phyloP scores from a whole-genome alignment of 1,140 invertebrate genomes.

The Tetraneura akinire region DNA sequence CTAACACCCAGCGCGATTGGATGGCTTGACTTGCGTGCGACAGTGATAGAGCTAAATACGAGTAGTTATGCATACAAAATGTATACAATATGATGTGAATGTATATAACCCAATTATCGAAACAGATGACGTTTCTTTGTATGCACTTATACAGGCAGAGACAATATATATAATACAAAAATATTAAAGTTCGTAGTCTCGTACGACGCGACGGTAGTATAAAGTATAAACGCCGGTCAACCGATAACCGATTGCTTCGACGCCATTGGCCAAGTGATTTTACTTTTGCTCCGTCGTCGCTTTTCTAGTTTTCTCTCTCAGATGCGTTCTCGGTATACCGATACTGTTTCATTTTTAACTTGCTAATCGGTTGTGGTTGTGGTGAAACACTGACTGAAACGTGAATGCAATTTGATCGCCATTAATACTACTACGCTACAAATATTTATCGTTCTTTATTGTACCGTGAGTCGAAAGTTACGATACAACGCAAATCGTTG shows the following conservation, averaged over 20 bases:
- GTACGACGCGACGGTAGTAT: not conserved
- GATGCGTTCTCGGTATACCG: not conserved
- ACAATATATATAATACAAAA: too few relatives aligned
- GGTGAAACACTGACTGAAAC: too few relatives aligned
- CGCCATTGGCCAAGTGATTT: not conserved
- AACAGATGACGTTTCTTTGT: too few relatives aligned
- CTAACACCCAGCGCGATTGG: too few relatives aligned
- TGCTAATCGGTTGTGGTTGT: not conserved
- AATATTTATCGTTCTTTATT: not conserved
- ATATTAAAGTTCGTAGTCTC: too few relatives aligned
- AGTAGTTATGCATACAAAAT: too few relatives aligned
- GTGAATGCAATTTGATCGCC: not conserved
- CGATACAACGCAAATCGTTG: not conserved
- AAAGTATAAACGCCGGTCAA: conserved; percentile 4
- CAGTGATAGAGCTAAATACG: too few relatives aligned
- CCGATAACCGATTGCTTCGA: not conserved
- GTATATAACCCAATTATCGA: too few relatives aligned
- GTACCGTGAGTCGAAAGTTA: not conserved
- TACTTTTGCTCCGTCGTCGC: too few relatives aligned
- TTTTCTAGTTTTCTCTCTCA: not conserved
- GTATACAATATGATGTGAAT: too few relatives aligned
- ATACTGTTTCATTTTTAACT: not conserved
- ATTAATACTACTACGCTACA: not conserved
- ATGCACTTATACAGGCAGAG: too few relatives aligned
- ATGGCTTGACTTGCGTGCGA: too few relatives aligned